phyloP scores from a whole-genome alignment of 2,888 invertebrate genomes.

The Drosophila acutilabella region DNA sequence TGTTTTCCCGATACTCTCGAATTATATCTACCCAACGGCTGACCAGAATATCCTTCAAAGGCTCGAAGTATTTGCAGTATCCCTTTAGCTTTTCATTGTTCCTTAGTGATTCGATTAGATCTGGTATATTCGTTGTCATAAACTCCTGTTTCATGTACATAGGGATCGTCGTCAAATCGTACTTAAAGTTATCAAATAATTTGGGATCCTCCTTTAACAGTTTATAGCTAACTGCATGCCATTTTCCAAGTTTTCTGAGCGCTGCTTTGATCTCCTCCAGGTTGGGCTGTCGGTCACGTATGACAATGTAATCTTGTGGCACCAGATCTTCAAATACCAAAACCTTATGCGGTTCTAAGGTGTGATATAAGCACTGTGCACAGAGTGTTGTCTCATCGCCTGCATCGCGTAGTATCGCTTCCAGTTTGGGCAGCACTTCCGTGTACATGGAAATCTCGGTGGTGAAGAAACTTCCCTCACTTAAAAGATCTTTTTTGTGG shows the following conservation, averaged over 20 bases:
- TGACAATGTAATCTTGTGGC: constrained; percentile 24
- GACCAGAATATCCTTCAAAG: constrained; percentile 34
- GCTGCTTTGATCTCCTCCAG: constrained; percentile 27
- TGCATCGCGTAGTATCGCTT: constrained; percentile 56
- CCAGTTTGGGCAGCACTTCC: constrained; percentile 71
- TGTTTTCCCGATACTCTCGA: constrained; percentile 52
- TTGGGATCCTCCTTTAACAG: constrained; percentile 32
- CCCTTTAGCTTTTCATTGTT: constrained; percentile 36
- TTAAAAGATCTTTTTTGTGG: constrained; percentile 66
- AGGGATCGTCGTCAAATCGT: constrained; percentile 25
- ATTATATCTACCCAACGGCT: constrained; percentile 18
- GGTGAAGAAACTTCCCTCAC: constrained; percentile 60
- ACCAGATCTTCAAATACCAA: constrained; percentile 42
- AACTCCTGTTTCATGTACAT: constrained; percentile 31
- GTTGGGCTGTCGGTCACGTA: constrained; percentile 28
- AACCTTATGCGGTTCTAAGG: constrained; percentile 37
- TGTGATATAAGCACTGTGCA: constrained; percentile 52
- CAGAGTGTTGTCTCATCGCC: constrained; percentile 57
- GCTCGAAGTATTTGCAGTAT: constrained; percentile 60
- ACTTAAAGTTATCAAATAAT: constrained; percentile 26
- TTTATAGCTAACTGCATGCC: constrained; percentile 61
- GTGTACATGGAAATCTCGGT: constrained; percentile 79
- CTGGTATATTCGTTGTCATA: constrained; percentile 36
- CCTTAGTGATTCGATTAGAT: constrained; percentile 54
- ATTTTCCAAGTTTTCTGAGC: constrained; percentile 59